phyloP scores from a whole-genome alignment of 2,888 invertebrate genomes.

The Cistogaster globosa region DNA sequence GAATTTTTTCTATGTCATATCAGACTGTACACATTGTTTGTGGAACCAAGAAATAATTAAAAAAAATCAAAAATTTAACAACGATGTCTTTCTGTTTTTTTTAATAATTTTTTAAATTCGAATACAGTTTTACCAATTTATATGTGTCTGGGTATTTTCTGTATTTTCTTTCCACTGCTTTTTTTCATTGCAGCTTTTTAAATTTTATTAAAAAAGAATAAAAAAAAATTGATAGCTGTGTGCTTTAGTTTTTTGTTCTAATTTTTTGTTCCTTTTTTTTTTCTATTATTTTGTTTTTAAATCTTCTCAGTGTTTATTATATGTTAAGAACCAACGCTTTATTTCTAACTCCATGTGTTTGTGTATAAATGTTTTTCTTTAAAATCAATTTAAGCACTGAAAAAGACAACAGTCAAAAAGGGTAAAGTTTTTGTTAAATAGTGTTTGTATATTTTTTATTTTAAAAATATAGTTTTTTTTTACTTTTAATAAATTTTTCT shows the following conservation, averaged over 20 bases:
- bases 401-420: constrained; percentile 72
- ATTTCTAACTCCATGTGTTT: constrained; percentile 46
- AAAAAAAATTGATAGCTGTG: background rate
- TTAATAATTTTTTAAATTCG: constrained; percentile 18
- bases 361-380: constrained; percentile 48
- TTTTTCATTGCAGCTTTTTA: constrained; percentile 57
- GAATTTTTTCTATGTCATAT: constrained; percentile 34
- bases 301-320: constrained; percentile 72
- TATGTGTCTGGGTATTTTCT: constrained; percentile 27
- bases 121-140: constrained; percentile 30
- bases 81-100: constrained; percentile 35
- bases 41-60: constrained; percentile 30
- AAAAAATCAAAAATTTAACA: constrained; percentile 16
- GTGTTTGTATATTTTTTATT: constrained; percentile 19
- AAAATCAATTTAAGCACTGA: constrained; percentile 66
- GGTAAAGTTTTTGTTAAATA: constrained; percentile 72
- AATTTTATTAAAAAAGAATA: background rate
- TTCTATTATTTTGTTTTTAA: constrained; percentile 32
- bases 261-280: constrained; percentile 51
- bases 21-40: constrained; percentile 45
- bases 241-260: constrained; percentile 27
- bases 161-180: constrained; percentile 44
- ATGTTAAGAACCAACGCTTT: constrained; percentile 34
- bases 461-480: constrained; percentile 19
- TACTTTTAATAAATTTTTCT: background rate